These are phyloP conservation scores for Xiphophorus hellerii DNA, from an alignment of 2,113 vertebrate species.

Conservation along the genomic window DNA sequence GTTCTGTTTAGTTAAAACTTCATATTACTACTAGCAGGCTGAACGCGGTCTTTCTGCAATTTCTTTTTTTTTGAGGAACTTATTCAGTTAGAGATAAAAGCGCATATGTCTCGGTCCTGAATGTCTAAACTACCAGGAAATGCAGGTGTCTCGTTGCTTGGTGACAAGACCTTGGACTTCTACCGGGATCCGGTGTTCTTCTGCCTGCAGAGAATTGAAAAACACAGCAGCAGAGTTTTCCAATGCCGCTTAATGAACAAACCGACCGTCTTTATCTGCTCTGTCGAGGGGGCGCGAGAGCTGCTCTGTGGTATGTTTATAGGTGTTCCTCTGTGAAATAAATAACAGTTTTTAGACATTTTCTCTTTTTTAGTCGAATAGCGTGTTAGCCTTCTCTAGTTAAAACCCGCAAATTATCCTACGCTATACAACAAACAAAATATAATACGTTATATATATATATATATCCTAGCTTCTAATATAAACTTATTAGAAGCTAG, in stretches of 20 bases:
- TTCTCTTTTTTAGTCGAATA: too few species aligned
- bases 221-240: conserved; percentile 67
- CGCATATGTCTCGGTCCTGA: background rate
- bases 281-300: conserved; percentile 65
- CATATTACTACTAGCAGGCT: too few species aligned
- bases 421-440: too few species aligned
- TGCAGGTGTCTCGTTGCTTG: conserved; percentile 67
- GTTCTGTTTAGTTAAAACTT: background rate
- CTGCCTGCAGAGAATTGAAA: conserved; percentile 61
- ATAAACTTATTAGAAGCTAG: too few species aligned
- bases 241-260: conserved; percentile 71
- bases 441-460: too few species aligned
- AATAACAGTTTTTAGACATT: background rate
- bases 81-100: background rate
- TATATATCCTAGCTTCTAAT: too few species aligned
- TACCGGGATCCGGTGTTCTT: conserved; percentile 74
- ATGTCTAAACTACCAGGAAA: conserved; percentile 75
- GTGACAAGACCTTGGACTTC: conserved; percentile 76
- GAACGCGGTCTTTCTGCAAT: too few species aligned
- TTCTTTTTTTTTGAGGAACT: background rate
- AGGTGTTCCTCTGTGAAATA: background rate
- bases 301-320: conserved; percentile 65
- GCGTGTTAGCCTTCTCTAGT: too few species aligned
- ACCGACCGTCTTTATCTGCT: conserved; percentile 73
- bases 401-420: too few species aligned